phyloP scores from a whole-genome alignment of 2,113 vertebrate species.

The Sinocyclocheilus anophthalmus region DNA sequence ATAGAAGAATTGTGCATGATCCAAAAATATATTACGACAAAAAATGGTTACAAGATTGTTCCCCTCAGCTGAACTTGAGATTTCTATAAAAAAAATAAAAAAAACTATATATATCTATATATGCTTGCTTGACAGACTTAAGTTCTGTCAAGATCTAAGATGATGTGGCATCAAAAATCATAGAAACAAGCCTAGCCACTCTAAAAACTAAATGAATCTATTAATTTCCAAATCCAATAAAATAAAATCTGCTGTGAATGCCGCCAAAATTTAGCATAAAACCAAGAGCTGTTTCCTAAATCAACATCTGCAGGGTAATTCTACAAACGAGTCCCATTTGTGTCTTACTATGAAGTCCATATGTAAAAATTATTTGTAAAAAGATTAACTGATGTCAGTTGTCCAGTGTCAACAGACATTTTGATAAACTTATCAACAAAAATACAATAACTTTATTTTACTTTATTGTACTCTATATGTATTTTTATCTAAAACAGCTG shows the following conservation, averaged over 20 bases:
- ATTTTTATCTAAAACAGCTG: neutral
- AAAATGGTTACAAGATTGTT: neutral
- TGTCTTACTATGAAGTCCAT: neutral
- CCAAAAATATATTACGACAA: slow-evolving; percentile 12
- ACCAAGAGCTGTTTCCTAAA: neutral
- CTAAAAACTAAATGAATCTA: neutral
- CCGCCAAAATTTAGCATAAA: neutral
- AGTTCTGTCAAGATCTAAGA: slow-evolving; percentile 15
- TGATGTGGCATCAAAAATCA: neutral
- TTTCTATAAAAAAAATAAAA: neutral
- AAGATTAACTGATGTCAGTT: neutral
- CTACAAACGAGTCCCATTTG: neutral
- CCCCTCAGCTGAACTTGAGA: neutral
- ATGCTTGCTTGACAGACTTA: neutral
- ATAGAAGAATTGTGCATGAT: neutral
- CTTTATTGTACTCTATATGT: too few species aligned
- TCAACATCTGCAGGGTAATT: neutral
- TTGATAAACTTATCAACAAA: too few species aligned
- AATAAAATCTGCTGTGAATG: neutral
- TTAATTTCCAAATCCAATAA: neutral
- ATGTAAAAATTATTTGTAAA: neutral
- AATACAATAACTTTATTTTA: neutral
- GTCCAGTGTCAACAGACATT: too few species aligned
- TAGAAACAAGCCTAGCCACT: neutral
- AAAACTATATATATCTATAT: neutral